These are phyloP conservation scores for Zaprionus inermis DNA, from an alignment of 1,140 invertebrate species.

Conservation along the genomic window DNA sequence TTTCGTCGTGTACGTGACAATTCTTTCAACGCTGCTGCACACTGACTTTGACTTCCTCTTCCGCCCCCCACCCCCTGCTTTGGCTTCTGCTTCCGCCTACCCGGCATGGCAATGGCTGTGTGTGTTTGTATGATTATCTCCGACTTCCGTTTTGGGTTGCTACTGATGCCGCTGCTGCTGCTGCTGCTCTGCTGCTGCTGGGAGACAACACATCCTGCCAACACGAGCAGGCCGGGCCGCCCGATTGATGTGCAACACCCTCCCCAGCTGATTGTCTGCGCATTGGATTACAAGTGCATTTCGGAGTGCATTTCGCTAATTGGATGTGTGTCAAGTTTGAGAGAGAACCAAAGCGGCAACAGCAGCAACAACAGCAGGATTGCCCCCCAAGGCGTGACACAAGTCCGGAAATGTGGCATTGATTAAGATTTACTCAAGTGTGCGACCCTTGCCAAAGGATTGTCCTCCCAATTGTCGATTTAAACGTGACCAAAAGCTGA, in stretches of 20 bases:
- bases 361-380: background rate
- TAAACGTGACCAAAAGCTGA: constrained; percentile 24
- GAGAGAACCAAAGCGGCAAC: constrained; percentile 16
- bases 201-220: constrained; percentile 17
- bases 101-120: constrained; percentile 25
- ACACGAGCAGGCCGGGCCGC: background rate
- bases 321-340: constrained; percentile 48
- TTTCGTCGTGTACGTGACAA: constrained; percentile 52
- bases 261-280: constrained; percentile 17
- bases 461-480: constrained; percentile 19
- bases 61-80: background rate
- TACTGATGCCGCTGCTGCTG: background rate
- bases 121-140: constrained; percentile 43
- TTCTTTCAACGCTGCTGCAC: constrained; percentile 46
- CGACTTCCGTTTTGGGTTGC: constrained; percentile 27
- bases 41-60: constrained; percentile 7
- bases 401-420: constrained; percentile 37
- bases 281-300: constrained; percentile 45
- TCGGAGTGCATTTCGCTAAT: constrained; percentile 54
- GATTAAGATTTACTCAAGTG: constrained; percentile 39
- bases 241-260: constrained; percentile 39
- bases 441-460: constrained; percentile 3
- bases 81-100: background rate
- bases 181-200: background rate
- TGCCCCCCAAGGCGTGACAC: constrained; percentile 23